These are phyloP conservation scores for Syngnathoides biaculeatus DNA, from an alignment of 2,113 vertebrate species.

Conservation along the genomic window DNA sequence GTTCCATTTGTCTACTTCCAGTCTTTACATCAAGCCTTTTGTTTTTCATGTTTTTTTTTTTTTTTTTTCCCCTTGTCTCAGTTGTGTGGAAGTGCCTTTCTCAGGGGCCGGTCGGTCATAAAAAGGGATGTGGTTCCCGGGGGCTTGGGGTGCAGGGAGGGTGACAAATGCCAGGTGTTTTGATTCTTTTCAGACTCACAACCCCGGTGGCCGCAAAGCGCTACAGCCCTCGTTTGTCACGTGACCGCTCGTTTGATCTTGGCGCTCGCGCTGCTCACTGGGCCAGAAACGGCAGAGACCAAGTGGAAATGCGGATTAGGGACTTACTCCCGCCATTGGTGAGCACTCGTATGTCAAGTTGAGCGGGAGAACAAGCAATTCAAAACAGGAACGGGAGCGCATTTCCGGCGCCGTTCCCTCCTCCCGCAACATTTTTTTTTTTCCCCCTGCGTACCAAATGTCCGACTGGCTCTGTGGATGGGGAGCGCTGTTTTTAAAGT, in stretches of 20 bases:
- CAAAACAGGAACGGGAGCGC: not conserved
- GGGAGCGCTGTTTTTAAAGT: not conserved
- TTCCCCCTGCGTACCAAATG: not conserved
- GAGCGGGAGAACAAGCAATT: not conserved
- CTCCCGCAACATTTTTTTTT: slow-evolving; percentile 5
- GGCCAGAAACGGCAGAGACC: slow-evolving; percentile 21
- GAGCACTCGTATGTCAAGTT: not conserved
- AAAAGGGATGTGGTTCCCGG: slow-evolving; percentile 34
- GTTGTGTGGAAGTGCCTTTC: slow-evolving; percentile 25
- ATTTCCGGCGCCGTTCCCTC: not conserved
- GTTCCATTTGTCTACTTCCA: slow-evolving; percentile 25
- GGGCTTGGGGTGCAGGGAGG: slow-evolving; percentile 7
- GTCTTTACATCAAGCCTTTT: not conserved
- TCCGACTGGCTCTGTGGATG: not conserved
- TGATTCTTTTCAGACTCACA: slow-evolving; percentile 47
- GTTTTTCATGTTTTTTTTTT: slow-evolving; percentile 6
- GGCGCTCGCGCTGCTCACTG: slow-evolving; percentile 15
- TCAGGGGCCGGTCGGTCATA: slow-evolving; percentile 10
- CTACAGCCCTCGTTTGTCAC: slow-evolving; percentile 46
- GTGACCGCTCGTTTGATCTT: slow-evolving; percentile 58
- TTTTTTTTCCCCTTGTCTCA: slow-evolving; percentile 11
- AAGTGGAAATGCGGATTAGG: slow-evolving; percentile 40
- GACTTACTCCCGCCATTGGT: not conserved
- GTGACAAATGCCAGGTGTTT: slow-evolving; percentile 72
- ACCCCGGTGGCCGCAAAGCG: slow-evolving; percentile 49